Evolutionary conservation across 2,797 vertebrate species (phyloP), one percentile per base, ranked within the genome.

Genomic region (Adrianichthys oophorus): DNA sequence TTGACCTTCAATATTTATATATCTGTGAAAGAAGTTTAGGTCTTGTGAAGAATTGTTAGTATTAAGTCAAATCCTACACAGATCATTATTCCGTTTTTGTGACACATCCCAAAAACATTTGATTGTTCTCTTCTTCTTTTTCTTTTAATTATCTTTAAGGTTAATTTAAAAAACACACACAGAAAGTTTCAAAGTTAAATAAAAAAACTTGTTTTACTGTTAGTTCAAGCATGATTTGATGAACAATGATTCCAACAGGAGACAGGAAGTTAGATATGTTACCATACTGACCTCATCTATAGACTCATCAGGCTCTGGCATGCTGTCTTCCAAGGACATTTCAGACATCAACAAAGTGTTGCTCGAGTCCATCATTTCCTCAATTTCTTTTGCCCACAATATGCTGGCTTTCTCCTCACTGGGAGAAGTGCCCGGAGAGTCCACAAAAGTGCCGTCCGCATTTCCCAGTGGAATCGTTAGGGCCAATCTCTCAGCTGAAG

Each of bases 341-440:
- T 83, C 79, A 16, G 24, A 77, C 13, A 59, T 65, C 5, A 43
- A 21, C 12, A 65, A 4, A 17, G 79, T 66, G 29, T 63, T 29
- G 17, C n/a, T 43, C 14, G 49, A 2, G 7, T 82, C 84, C 13
- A 40, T 58, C 1, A 85, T 84, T 24, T 80, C 79, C 19, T 90
- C 90, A 0, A 53, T 72, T 8, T 91, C 87, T 6, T 62, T 56
- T 1, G 17, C 46, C 71, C 84, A 91, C 23, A 52, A 29, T 48
- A 69, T 4, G 47, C 18, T 64, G 21, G 29, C 43, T 26, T 6
- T 77, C 13, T 92, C 90, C 43, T 90, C 90, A 8, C 14, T 73
- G 17, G 72, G 68, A 24, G 76, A 70, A 15, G 51, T 80, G 49
- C 74, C 53, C 21, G 57, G 14, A 1, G 85, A 87, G 37, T 84